A percentile compares a stretch with the other conserved stretches of the same genome.
Conservation (phyloP, 1,140 invertebrate genomes). For the Ptiloglossa arizonensis region DNA sequence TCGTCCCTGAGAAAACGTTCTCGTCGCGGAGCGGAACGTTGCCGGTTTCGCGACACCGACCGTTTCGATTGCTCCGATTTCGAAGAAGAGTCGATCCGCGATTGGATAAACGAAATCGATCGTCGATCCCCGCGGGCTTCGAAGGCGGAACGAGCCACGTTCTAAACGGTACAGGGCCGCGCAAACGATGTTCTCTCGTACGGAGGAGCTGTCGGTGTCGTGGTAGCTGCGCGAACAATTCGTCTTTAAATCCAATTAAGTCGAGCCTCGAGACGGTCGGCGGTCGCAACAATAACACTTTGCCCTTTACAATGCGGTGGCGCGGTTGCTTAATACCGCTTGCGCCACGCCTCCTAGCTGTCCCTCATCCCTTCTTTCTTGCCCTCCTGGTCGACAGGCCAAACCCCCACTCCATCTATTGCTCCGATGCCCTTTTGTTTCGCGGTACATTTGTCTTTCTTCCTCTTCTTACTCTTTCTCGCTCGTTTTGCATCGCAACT, state of each 20-base stretch:
- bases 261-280: conserved; percentile 66
- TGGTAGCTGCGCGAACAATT: conserved; percentile 71
- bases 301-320: conserved; percentile 72
- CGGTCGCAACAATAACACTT: conserved; percentile 76
- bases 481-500: not conserved
- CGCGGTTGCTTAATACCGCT: conserved; percentile 75
- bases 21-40: no score
- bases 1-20: no score
- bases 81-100: no score
- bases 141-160: not conserved
- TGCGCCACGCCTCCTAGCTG: conserved; percentile 74
- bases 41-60: no score
- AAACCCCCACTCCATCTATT: conserved; percentile 40
- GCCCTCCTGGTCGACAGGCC: conserved; percentile 16
- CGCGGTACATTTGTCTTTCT: conserved; percentile 80
- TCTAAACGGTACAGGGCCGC: conserved; percentile 10
- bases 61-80: no score
- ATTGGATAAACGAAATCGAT: not conserved
- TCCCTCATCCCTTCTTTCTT: conserved; percentile 49
- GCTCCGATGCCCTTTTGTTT: conserved; percentile 76
- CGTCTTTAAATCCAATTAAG: conserved; percentile 80
- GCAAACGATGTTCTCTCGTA: conserved; percentile 16
- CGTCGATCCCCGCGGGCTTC: no score
- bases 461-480: conserved; percentile 45
- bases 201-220: conserved; percentile 31